phyloP scores from a whole-genome alignment of 2,797 vertebrate species.

The Pseudochaenichthys georgianus region DNA sequence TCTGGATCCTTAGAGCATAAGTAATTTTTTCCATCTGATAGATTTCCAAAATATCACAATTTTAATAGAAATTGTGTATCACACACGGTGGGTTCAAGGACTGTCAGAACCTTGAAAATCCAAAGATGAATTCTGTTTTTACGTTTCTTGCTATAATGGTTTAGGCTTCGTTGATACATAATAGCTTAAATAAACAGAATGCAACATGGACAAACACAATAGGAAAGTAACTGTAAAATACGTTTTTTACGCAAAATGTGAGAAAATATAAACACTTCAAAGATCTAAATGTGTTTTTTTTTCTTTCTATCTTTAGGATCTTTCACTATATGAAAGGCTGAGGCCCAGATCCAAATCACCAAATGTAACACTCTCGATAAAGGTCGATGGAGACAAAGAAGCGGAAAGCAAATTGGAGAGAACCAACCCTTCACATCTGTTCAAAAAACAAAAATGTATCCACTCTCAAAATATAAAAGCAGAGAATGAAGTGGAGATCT shows the following conservation, averaged over 20 bases:
- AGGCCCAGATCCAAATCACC: conserved; percentile 54
- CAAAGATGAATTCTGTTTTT: too few relatives aligned
- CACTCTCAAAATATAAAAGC: conserved; percentile 36
- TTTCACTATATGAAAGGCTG: conserved; percentile 44
- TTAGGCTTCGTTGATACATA: too few relatives aligned
- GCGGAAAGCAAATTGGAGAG: conserved; percentile 58
- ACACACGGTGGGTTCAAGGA: too few relatives aligned
- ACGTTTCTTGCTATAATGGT: too few relatives aligned
- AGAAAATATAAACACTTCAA: background rate
- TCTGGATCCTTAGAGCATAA: too few relatives aligned
- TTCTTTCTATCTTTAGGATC: conserved; percentile 50
- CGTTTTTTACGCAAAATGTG: background rate
- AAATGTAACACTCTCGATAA: conserved; percentile 57
- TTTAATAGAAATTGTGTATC: too few relatives aligned
- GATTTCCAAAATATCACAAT: too few relatives aligned
- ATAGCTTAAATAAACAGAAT: background rate
- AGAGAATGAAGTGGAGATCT: conserved; percentile 67
- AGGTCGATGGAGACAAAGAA: conserved; percentile 85
- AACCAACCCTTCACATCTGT: background rate
- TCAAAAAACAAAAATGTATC: conserved; percentile 34
- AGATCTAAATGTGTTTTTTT: background rate
- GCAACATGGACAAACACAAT: background rate
- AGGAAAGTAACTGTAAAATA: background rate
- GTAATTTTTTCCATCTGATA: too few relatives aligned
- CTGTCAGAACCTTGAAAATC: too few relatives aligned